These are phyloP conservation scores for Drosophila kohkoa DNA, from an alignment of 1,140 invertebrate genomes.

Conservation along the genomic window DNA sequence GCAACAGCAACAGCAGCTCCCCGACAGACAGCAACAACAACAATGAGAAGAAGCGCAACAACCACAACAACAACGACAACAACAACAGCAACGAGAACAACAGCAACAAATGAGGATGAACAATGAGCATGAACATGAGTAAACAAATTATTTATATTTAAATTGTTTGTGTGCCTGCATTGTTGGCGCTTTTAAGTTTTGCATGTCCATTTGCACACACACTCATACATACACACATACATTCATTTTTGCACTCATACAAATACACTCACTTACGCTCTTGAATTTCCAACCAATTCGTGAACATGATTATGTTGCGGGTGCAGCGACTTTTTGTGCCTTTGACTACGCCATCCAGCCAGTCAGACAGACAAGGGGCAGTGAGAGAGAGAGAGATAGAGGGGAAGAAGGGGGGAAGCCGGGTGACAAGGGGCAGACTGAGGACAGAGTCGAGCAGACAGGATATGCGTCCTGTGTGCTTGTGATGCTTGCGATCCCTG, in stretches of 20 bases:
- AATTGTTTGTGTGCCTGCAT: constrained; percentile 74
- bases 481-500: constrained; percentile 32
- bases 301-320: constrained; percentile 76
- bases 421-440: not conserved
- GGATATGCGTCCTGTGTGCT: constrained; percentile 41
- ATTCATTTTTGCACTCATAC: not conserved
- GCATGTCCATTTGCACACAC: constrained; percentile 53
- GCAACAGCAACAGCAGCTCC: constrained; percentile 50
- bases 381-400: not conserved
- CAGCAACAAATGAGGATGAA: constrained; percentile 57
- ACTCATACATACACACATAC: constrained; percentile 11
- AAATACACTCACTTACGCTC: not conserved
- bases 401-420: not conserved
- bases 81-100: constrained; percentile 38
- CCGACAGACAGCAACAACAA: constrained; percentile 33
- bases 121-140: constrained; percentile 81
- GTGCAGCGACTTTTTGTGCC: constrained; percentile 60
- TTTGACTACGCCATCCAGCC: constrained; percentile 54
- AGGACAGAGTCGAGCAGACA: not conserved
- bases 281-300: constrained; percentile 41
- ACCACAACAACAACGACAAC: constrained; percentile 44
- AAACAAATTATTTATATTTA: constrained; percentile 83
- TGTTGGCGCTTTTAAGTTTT: constrained; percentile 65
- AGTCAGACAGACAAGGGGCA: constrained; percentile 11
- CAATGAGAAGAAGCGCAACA: constrained; percentile 37